phyloP scores from a whole-genome alignment of 2,888 invertebrate genomes.

The Celastrina argiolus region DNA sequence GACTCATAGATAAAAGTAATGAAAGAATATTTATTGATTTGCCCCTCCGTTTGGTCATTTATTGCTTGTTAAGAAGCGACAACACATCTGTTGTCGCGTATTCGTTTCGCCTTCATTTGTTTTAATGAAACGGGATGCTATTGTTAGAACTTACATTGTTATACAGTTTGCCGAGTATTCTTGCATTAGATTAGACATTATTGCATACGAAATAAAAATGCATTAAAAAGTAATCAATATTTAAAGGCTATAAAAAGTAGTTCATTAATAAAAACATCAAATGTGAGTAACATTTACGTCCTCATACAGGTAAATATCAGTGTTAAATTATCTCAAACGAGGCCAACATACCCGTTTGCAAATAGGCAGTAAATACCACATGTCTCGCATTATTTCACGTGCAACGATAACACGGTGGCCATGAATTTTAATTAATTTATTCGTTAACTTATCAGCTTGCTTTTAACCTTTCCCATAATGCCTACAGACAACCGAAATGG shows the following conservation, averaged over 20 bases:
- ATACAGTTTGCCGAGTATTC: background rate
- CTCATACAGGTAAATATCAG: constrained; percentile 14
- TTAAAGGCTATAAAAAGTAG: background rate
- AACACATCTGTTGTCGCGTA: background rate
- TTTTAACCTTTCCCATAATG: background rate
- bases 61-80: constrained; percentile 1
- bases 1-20: constrained; percentile 33
- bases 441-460: constrained; percentile 24
- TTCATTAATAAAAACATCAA: background rate
- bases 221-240: background rate
- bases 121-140: background rate
- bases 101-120: background rate
- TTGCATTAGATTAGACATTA: background rate
- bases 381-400: constrained; percentile 26
- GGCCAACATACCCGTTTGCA: constrained; percentile 14
- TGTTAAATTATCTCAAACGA: constrained; percentile 20
- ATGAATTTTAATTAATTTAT: constrained; percentile 44
- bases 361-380: constrained; percentile 17
- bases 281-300: constrained; percentile 5
- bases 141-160: background rate
- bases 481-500: background rate
- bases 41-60: constrained; percentile 20
- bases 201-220: background rate
- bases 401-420: constrained; percentile 41
- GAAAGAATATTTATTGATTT: constrained; percentile 25